Evolutionary conservation across 1,140 invertebrate genomes (phyloP), one percentile per base, ranked within the genome.

Genomic region (Musca vetustissima): DNA sequence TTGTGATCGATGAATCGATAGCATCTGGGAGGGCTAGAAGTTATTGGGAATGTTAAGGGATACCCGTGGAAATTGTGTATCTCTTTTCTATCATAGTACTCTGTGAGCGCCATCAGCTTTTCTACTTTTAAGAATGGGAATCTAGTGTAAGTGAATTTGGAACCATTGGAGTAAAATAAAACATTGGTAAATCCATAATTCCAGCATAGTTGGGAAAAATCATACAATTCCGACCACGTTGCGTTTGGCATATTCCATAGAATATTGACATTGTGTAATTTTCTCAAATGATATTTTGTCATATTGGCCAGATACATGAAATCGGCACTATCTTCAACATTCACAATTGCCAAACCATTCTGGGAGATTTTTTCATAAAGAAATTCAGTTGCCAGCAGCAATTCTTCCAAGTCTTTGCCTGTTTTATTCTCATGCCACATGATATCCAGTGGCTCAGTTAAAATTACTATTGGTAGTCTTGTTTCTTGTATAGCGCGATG

Each of bases 1-100:
- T 57, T 21, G 8, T 0, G 1, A 9, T 67, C 25, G 2, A 2
- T 55, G 11, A 49, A 67, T 11, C 28, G 28, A 47, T 67, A 67
- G 25, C 52, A 52, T 11, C 66, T n/a, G 25, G 66, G 66, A 21
- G 66, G 21, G 43, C 22, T 67, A 6, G 52, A 55, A 19, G n/a
- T 55, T 9, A 67, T 55, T 2, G 48, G 52, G 11, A 53, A 67
- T 17, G 50, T 52, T 43, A 67, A 36, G 8, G 66, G 15, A 55
- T 55, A 55, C 17, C 36, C 21, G 14, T 55, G 50, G 57, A 55
- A 67, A 32, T 67, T 32, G 1, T 9, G 4, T 11, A 67, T 22
- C 22, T 67, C 25, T 6, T 19, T 7, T 15, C 32, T 55, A 21
- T 67, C 25, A 1, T 32, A 32, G 36, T 55, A 67, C 0, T 11